Percentiles rank a stretch among this genome's conserved stretches.
Evolutionary conservation across 2,113 vertebrate species (phyloP).

Genomic region (Euleptes europaea): DNA sequence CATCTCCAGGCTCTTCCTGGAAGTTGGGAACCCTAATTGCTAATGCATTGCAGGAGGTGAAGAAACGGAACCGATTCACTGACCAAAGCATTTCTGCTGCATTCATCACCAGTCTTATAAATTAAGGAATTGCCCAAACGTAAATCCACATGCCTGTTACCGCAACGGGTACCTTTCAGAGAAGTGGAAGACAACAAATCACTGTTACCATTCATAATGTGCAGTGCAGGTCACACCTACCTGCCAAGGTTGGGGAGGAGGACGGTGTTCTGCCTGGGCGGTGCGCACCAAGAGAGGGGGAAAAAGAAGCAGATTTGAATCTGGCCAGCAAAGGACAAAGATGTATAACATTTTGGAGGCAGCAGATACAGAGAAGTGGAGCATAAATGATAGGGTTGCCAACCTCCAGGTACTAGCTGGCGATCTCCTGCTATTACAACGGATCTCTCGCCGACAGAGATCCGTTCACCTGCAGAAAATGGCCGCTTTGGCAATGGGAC

Average conservation of each 20-base stretch:
- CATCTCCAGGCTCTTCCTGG: no score
- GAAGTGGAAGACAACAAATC: background rate
- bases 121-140: background rate
- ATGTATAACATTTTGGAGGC: background rate
- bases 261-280: background rate
- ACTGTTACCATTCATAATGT: background rate
- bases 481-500: no score
- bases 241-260: background rate
- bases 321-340: background rate
- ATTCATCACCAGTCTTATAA: background rate
- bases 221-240: background rate
- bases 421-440: no score
- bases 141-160: background rate
- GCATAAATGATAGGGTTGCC: no score
- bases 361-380: background rate
- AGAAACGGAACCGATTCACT: no score
- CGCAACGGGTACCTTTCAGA: background rate
- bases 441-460: no score
- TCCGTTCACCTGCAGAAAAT: no score
- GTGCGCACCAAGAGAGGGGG: background rate
- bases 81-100: no score
- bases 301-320: background rate
- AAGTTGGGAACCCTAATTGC: no score
- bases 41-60: no score
- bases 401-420: no score